Evolutionary conservation across 64 coral and sea anemone species (phyloP), one percentile per base, ranked within the genome.

Genomic region (Stylophora pistillata): DNA sequence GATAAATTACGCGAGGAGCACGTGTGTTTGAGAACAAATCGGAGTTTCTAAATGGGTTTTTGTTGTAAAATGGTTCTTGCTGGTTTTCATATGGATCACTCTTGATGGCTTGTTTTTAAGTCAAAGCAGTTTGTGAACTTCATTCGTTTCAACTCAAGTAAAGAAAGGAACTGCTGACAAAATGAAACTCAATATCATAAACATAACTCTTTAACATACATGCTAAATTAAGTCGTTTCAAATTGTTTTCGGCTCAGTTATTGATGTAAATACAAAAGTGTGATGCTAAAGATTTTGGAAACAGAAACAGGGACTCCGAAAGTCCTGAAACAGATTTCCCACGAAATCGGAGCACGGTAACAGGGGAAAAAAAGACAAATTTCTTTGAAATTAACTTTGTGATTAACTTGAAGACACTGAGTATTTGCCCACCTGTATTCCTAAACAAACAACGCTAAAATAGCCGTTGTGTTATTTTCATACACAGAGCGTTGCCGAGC

Each of bases 371-470:
- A 53, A 37, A 52, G 0, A 70, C 21, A 69, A 55, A 37, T 53
- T 84, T 84, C 60, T 84, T 70, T 84, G 4, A n/a, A 84, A 84
- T 84, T 84, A 84, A 37, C 13, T 17, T 7, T 10, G n/a, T 37
- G 30, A 27, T 84, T 79, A 79, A 55, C 26, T 32, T 59, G 77
- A 28, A 7, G 55, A 27, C 55, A 62, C 17, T 17, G 34, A 23
- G 16, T 84, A 41, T 84, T 28, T 84, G 20, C 13, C 1, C 80
- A 84, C 80, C 80, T 84, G 80, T 33, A 3, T 54, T 12, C 0
- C 6, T 23, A 54, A 70, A 63, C 33, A 84, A 84, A 84, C 59
- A 63, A 64, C 32, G 69, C 69, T 14, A 26, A 84, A 84, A 84
- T 53, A 27, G 34, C 29, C 21, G 58, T 25, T 64, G 23, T 68